Conservation (phyloP, 2,888 invertebrate species). For the Drosophila flavopinicola region DNA sequence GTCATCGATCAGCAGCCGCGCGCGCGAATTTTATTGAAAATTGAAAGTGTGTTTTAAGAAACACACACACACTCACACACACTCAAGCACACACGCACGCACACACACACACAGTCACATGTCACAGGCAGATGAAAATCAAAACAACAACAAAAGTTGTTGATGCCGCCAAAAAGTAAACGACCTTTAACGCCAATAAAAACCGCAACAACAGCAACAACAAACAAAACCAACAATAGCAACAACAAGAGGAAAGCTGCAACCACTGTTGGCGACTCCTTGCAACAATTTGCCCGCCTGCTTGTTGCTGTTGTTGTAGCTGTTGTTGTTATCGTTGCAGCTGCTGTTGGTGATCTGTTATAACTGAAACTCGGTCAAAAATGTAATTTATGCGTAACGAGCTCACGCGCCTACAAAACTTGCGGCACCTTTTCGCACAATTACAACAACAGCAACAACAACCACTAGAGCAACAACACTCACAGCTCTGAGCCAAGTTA, state of each 20-base stretch:
- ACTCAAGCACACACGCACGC: slow-evolving; percentile 11
- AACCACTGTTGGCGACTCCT: slow-evolving; percentile 63
- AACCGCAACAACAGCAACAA: slow-evolving; percentile 45
- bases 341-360: slow-evolving; percentile 54
- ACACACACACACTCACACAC: slow-evolving; percentile 36
- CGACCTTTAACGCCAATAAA: slow-evolving; percentile 83
- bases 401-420: slow-evolving; percentile 77
- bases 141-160: slow-evolving; percentile 78
- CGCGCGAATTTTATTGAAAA: slow-evolving; percentile 73
- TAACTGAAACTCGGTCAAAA: slow-evolving; percentile 70
- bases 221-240: slow-evolving; percentile 26
- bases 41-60: slow-evolving; percentile 72
- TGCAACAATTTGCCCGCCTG: slow-evolving; percentile 68
- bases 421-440: slow-evolving; percentile 61
- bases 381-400: slow-evolving; percentile 78
- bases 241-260: slow-evolving; percentile 62
- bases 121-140: slow-evolving; percentile 72
- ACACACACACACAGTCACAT: slow-evolving; percentile 27
- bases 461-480: slow-evolving; percentile 15
- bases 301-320: slow-evolving; percentile 26
- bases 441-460: slow-evolving; percentile 11
- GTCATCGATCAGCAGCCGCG: slow-evolving; percentile 69
- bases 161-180: slow-evolving; percentile 83
- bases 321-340: slow-evolving; percentile 17
- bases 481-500: slow-evolving; percentile 39